Conservation (phyloP, 2,797 vertebrate genomes). For the Spondyliosoma cantharus region DNA sequence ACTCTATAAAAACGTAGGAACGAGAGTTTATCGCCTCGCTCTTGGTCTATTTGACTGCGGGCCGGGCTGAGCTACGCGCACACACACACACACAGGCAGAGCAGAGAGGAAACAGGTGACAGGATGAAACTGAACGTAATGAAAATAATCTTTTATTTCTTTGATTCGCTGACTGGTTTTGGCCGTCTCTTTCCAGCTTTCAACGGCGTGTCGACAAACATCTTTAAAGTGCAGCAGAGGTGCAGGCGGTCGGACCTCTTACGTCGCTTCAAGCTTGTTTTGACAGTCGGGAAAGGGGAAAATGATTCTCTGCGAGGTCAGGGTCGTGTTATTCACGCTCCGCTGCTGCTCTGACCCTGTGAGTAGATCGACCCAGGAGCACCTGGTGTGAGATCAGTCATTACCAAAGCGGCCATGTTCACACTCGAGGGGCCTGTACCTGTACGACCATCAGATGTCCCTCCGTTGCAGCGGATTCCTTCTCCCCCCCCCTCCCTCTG, state of each 20-base stretch:
- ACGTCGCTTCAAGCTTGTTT: conserved; percentile 55
- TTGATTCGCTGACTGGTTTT: too few relatives aligned
- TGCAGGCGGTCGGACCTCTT: not conserved
- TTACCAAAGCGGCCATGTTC: conserved; percentile 26
- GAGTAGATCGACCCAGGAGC: conserved; percentile 30
- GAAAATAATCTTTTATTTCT: too few relatives aligned
- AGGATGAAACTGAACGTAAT: too few relatives aligned
- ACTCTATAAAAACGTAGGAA: too few relatives aligned
- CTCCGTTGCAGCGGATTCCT: not conserved
- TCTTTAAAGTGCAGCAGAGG: not conserved
- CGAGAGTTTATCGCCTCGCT: too few relatives aligned
- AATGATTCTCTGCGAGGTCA: conserved; percentile 53
- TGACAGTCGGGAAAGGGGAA: conserved; percentile 47
- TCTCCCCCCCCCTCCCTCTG: not conserved
- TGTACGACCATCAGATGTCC: conserved; percentile 6
- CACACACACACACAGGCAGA: too few relatives aligned
- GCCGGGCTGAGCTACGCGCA: too few relatives aligned
- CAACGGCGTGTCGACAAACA: too few relatives aligned
- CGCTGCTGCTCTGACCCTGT: conserved; percentile 40
- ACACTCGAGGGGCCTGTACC: conserved; percentile 27
- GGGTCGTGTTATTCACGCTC: conserved; percentile 46
- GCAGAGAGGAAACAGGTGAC: too few relatives aligned
- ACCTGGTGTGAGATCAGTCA: conserved; percentile 43
- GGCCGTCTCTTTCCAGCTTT: too few relatives aligned
- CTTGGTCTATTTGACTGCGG: too few relatives aligned